Base-by-base conservation (phyloP, 2,888 invertebrate species). In the Alsophila aescularia region DNA sequence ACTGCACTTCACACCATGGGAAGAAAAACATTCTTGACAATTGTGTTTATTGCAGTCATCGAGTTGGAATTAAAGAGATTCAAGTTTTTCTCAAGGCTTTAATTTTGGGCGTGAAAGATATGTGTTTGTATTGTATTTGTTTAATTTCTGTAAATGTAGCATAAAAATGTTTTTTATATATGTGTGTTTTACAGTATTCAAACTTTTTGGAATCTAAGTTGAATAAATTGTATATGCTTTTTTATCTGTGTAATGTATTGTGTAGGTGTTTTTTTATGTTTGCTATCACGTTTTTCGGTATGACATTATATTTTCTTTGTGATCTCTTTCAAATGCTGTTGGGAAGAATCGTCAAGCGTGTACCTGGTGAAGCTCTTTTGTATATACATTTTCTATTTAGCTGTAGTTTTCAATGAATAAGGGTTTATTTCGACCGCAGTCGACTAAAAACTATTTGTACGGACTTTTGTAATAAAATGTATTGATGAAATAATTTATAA, bases 371-470 rank as follows among this genome's bases (percentile, higher is more conserved):
- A 66, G 73, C 73, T 79, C 81, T 82, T 61, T 85, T 89, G 88
- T 89, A 89, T 73, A 87, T 90, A 90, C 10, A 24, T 73, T 72
- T 81, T 75, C 64, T 75, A 62, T 66, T 72, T 83, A 84, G 77
- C 66, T 70, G 66, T 81, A 82, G 70, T 79, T 65, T 61, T 67
- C 68, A 69, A 77, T 72, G 75, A 76, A 67, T 73, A 74, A 69
- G 74, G 48, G 86, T 89, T 84, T 83, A 79, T 85, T 83, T 88
- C 83, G 84, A 82, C 85, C 89, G 90, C 90, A 89, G 89, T 90
- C 87, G 87, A 83, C 85, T 86, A 85, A 87, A 81, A 77, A 85
- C 85, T 87, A 87, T 87, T 83, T 69, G 42, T 65, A 64, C 56
- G 52, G 35, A 62, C 65, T 83, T 85, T 84, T 85, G 61, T 81